Evolutionary conservation across 2,113 vertebrate genomes (phyloP).

Genomic region (Pachypanchax playfairii): DNA sequence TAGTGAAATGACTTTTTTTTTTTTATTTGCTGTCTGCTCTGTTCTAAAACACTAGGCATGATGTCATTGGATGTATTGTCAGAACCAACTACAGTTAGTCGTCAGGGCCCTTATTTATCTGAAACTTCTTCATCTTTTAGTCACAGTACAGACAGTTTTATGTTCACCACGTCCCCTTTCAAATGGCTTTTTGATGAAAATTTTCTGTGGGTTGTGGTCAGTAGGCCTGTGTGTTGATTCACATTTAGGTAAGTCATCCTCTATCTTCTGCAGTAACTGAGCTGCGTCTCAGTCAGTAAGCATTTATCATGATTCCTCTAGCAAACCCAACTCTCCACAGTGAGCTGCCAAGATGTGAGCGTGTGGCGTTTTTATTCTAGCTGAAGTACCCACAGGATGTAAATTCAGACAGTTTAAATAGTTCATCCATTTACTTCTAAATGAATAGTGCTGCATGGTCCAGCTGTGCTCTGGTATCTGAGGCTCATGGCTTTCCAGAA

Average conservation of each 20-base stretch:
- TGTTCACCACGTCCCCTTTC: background rate
- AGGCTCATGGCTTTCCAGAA: background rate
- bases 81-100: too few relatives aligned
- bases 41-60: background rate
- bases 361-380: background rate
- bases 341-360: background rate
- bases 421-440: background rate
- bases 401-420: background rate
- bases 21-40: background rate
- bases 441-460: too few relatives aligned
- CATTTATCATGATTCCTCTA: background rate
- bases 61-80: too few relatives aligned
- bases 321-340: background rate
- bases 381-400: background rate
- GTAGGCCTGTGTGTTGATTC: conserved; percentile 1
- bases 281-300: conserved; percentile 1
- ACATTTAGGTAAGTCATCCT: background rate
- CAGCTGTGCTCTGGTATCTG: background rate
- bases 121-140: too few relatives aligned
- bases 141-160: background rate
- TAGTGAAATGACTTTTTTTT: background rate
- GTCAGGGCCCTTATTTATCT: too few relatives aligned
- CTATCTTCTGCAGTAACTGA: conserved; percentile 3
- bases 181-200: background rate
- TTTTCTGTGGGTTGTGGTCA: background rate